phyloP scores from a whole-genome alignment of 2,888 invertebrate species.

The Imbricaverruca yamaguchii region DNA sequence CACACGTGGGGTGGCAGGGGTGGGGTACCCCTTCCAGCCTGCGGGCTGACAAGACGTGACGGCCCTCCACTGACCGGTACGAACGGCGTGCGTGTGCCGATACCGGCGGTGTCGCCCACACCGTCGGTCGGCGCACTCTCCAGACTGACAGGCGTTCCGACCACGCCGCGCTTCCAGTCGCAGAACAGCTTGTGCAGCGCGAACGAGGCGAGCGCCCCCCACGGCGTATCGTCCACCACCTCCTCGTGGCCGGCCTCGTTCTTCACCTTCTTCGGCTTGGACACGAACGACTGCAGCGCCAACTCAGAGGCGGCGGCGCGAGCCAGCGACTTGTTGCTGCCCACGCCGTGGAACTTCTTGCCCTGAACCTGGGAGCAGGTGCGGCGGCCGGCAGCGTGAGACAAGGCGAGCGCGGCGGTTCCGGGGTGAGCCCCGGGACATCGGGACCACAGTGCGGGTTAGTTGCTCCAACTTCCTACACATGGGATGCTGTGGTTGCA shows the following conservation, averaged over 20 bases:
- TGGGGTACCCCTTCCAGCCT: too few species aligned
- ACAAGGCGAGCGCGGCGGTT: too few species aligned
- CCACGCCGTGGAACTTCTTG: conserved; percentile 54
- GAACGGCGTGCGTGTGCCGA: too few species aligned
- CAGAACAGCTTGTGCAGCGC: conserved; percentile 73
- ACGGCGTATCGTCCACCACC: conserved; percentile 57
- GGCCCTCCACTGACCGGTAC: too few species aligned
- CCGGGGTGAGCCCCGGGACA: too few species aligned
- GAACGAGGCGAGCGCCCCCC: conserved; percentile 76
- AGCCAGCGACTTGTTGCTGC: conserved; percentile 61
- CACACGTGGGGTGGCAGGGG: too few species aligned
- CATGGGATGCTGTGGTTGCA: too few species aligned
- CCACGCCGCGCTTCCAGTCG: conserved; percentile 55
- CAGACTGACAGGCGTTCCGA: conserved; percentile 25
- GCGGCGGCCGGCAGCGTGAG: too few species aligned
- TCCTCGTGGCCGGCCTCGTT: conserved; percentile 36
- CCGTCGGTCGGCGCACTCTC: not conserved
- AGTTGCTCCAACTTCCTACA: too few species aligned
- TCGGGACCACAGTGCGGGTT: too few species aligned
- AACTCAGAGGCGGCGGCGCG: conserved; percentile 72
- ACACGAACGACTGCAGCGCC: conserved; percentile 61
- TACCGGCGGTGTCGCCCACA: too few species aligned
- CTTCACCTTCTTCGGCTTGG: conserved; percentile 26
- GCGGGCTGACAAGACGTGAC: too few species aligned
- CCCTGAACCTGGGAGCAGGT: conserved; percentile 52